A percentile compares a stretch with the other conserved stretches of the same genome.
Evolutionary conservation across 2,888 invertebrate species (phyloP).

Genomic region (Boloria euphrosyne): DNA sequence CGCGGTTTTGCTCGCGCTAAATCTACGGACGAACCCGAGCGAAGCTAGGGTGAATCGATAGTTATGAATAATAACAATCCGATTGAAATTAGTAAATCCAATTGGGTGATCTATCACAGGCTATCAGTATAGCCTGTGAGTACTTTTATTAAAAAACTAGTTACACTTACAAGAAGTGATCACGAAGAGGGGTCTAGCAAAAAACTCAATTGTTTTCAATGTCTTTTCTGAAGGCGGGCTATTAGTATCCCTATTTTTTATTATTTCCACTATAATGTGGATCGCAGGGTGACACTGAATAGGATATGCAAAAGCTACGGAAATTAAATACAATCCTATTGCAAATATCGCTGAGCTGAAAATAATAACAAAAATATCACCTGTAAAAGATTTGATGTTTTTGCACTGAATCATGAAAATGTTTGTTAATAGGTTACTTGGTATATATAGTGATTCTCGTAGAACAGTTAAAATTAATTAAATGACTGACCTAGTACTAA

Average conservation of each 20-base stretch:
- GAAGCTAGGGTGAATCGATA: too few relatives aligned
- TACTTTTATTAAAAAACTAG: too few relatives aligned
- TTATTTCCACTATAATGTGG: slow-evolving; percentile 52
- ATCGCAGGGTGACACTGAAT: slow-evolving; percentile 61
- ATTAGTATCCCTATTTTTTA: slow-evolving; percentile 42
- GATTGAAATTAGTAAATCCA: too few relatives aligned
- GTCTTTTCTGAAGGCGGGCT: slow-evolving; percentile 40
- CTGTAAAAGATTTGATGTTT: background rate
- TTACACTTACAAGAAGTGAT: slow-evolving; percentile 54
- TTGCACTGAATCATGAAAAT: background rate
- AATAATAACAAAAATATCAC: slow-evolving; percentile 24
- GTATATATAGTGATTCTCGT: background rate
- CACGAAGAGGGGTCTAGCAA: slow-evolving; percentile 54
- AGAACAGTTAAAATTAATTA: too few relatives aligned
- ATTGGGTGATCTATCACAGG: too few relatives aligned
- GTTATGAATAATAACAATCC: too few relatives aligned
- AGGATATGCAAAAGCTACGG: slow-evolving; percentile 56
- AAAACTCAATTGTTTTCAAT: slow-evolving; percentile 44
- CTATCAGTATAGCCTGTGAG: too few relatives aligned
- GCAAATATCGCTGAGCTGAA: slow-evolving; percentile 51
- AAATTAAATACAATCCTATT: slow-evolving; percentile 51
- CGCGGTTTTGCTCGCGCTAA: too few relatives aligned
- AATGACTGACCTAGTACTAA: too few relatives aligned
- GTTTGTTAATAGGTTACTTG: too few relatives aligned
- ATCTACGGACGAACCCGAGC: too few relatives aligned